Evolutionary conservation across 2,888 invertebrate genomes (phyloP).

Genomic region (Notocelia uddmanniana): DNA sequence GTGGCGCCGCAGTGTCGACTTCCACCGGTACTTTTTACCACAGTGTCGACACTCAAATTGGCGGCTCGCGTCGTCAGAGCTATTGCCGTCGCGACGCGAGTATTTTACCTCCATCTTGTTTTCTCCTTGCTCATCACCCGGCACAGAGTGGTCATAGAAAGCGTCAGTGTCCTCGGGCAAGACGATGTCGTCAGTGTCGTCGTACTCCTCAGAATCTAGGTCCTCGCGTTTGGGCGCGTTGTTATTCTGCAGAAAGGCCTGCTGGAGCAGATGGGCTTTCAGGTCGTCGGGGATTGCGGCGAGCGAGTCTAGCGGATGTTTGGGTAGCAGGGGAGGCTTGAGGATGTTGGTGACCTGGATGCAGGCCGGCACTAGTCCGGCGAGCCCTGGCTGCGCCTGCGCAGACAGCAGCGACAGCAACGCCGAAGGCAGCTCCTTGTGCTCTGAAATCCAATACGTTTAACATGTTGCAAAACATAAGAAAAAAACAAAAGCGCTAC

Average conservation of each 20-base stretch:
- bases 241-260: constrained; percentile 76
- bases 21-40: constrained; percentile 95
- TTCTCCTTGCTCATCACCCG: constrained; percentile 62
- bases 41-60: constrained; percentile 93
- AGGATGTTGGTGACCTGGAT: constrained; percentile 63
- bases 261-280: constrained; percentile 73
- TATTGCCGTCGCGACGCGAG: constrained; percentile 64
- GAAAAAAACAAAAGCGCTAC: constrained; percentile 70
- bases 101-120: constrained; percentile 71
- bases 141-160: constrained; percentile 54
- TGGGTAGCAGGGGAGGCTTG: constrained; percentile 54
- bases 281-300: constrained; percentile 64
- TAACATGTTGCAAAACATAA: constrained; percentile 76
- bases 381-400: constrained; percentile 61
- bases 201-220: constrained; percentile 82
- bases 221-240: constrained; percentile 75
- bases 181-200: constrained; percentile 83
- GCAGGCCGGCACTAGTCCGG: constrained; percentile 65
- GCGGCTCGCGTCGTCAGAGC: constrained; percentile 82
- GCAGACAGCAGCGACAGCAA: constrained; percentile 79
- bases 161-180: constrained; percentile 77
- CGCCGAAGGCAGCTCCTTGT: constrained; percentile 80
- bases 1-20: constrained; percentile 92
- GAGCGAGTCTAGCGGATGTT: constrained; percentile 56
- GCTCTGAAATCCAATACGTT: constrained; percentile 82